A percentile compares a stretch with the other conserved stretches of the same genome.
Conservation (phyloP, 2,113 vertebrate species). For the Rana temporaria region DNA sequence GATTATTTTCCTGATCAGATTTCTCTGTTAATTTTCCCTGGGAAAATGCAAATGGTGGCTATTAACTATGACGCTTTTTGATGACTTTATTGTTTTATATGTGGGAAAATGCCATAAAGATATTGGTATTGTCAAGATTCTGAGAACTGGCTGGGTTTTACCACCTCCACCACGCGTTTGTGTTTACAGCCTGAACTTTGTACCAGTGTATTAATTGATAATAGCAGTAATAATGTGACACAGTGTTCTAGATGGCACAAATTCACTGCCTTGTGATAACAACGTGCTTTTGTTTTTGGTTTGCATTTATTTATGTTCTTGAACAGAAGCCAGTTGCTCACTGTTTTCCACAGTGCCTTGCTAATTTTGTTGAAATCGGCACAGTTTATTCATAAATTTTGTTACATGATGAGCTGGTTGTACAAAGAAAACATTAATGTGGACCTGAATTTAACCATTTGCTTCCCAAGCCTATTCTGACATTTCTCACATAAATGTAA, state of each 20-base stretch:
- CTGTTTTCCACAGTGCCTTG: neutral
- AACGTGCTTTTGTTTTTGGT: conserved; percentile 42
- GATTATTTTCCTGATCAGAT: too few species aligned
- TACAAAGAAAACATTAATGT: too few species aligned
- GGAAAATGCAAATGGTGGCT: too few species aligned
- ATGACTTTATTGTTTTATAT: neutral
- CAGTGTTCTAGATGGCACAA: conserved; percentile 32
- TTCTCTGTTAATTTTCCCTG: too few species aligned
- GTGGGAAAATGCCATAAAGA: neutral
- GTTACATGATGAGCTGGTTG: too few species aligned
- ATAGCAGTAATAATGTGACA: conserved; percentile 29
- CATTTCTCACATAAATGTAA: too few species aligned
- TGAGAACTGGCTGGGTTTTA: neutral
- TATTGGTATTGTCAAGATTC: neutral
- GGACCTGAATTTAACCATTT: too few species aligned
- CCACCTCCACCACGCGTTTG: neutral
- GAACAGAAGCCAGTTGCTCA: neutral
- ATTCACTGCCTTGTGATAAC: conserved; percentile 33
- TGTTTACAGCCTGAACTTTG: conserved; percentile 44
- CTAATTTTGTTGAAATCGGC: neutral
- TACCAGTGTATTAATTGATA: neutral
- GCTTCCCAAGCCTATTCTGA: too few species aligned
- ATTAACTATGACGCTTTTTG: neutral
- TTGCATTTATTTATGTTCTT: conserved; percentile 22
- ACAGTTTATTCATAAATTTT: too few species aligned